Percentiles rank a stretch among this genome's conserved stretches.
Conservation (phyloP, 2,888 invertebrate genomes). For the Cryptosula pallasiana region DNA sequence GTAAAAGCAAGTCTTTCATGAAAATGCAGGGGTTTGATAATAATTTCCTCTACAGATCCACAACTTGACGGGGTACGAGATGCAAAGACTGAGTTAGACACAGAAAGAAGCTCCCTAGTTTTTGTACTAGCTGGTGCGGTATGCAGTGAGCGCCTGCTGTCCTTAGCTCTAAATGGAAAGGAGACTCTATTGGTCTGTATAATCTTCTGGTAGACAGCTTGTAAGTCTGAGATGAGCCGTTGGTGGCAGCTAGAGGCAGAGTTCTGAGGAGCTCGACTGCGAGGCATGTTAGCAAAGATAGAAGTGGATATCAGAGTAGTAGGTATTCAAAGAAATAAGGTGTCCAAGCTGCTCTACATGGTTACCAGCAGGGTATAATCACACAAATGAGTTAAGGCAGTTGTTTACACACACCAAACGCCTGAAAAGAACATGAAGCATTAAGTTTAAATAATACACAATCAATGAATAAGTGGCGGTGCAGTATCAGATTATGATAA, state of each 20-base stretch:
- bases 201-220: constrained; percentile 18
- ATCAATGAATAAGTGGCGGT: background rate
- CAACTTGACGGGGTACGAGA: background rate
- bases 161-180: constrained; percentile 10
- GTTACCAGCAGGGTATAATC: background rate
- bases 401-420: constrained; percentile 1
- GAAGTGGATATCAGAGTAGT: background rate
- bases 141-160: background rate
- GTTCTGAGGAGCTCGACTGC: background rate
- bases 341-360: no score
- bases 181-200: constrained; percentile 2
- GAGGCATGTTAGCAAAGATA: background rate
- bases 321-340: no score
- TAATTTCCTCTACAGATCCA: constrained; percentile 1
- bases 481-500: background rate
- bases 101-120: background rate
- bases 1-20: background rate
- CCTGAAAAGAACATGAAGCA: constrained; percentile 6
- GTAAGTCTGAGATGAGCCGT: background rate
- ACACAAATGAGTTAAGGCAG: background rate
- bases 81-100: background rate
- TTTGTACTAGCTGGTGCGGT: background rate
- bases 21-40: constrained; percentile 4
- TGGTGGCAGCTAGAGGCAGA: constrained; percentile 15
- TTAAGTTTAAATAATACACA: background rate